Evolutionary conservation across 2,797 vertebrate genomes (phyloP).

Genomic region (Botia kubotai): DNA sequence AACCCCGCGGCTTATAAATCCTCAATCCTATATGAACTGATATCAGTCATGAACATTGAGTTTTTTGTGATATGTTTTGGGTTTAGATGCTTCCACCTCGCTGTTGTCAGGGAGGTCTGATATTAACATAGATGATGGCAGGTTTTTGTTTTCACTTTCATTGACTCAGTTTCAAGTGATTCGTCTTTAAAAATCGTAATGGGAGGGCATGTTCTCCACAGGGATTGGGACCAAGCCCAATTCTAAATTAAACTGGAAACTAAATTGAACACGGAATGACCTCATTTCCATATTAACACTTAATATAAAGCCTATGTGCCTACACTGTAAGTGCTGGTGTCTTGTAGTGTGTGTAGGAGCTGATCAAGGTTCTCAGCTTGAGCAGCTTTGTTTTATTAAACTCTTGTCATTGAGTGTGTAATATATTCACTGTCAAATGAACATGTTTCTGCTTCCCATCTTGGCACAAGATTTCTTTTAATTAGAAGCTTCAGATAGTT

Average conservation of each 20-base stretch:
- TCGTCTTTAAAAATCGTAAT: conserved; percentile 52
- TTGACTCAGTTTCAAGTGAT: conserved; percentile 4
- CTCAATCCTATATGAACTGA: too few relatives aligned
- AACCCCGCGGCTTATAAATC: neutral
- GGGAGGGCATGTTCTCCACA: conserved; percentile 35
- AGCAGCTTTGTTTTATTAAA: conserved; percentile 35
- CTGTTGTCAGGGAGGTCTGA: neutral
- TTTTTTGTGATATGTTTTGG: neutral
- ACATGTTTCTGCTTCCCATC: neutral
- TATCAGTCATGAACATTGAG: neutral
- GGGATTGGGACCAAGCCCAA: conserved; percentile 29
- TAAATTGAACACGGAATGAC: conserved; percentile 35
- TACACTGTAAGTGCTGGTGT: neutral
- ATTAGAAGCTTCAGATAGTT: conserved; percentile 55
- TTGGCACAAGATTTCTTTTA: conserved; percentile 39
- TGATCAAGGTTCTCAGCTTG: neutral
- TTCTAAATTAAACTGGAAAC: conserved; percentile 43
- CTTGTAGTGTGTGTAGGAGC: neutral
- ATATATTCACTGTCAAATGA: neutral
- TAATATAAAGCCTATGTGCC: conserved; percentile 4
- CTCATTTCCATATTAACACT: conserved; percentile 41
- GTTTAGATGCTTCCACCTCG: too few relatives aligned
- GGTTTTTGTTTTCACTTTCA: conserved; percentile 58
- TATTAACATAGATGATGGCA: neutral
- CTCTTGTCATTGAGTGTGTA: conserved; percentile 1